Conservation (phyloP, 2,888 invertebrate species). For the Ephialtes manifestator region DNA sequence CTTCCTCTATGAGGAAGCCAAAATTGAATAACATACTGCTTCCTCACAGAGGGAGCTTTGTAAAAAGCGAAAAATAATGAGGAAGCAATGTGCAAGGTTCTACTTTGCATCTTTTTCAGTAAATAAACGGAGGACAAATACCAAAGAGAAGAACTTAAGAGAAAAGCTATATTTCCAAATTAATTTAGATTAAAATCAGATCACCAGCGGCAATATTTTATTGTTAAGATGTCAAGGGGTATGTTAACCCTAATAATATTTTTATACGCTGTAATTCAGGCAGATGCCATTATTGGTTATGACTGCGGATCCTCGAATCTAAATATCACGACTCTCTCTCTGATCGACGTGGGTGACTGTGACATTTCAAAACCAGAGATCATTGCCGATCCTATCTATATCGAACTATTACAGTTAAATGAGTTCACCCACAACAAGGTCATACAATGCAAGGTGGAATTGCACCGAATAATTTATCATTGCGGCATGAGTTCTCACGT, state of each 20-base stretch:
- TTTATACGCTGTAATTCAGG: not conserved
- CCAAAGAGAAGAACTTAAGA: no score
- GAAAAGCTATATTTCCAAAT: no score
- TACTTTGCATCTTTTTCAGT: no score
- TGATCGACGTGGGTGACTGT: constrained; percentile 56
- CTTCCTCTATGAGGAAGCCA: no score
- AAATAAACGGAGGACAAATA: no score
- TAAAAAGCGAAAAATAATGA: no score
- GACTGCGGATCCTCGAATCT: constrained; percentile 48
- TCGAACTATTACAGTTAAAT: constrained; percentile 55
- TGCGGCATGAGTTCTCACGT: constrained; percentile 65
- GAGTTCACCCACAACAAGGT: constrained; percentile 37
- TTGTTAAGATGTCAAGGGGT: not conserved
- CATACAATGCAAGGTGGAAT: constrained; percentile 54
- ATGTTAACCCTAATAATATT: not conserved
- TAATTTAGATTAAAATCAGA: no score
- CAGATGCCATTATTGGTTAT: constrained; percentile 45
- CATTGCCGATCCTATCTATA: constrained; percentile 2
- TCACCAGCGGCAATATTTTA: not conserved
- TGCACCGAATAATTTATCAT: no score
- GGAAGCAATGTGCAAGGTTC: no score
- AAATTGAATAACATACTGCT: no score
- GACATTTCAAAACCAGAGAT: constrained; percentile 34
- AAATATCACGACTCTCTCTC: constrained; percentile 52
- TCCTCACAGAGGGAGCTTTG: no score